Evolutionary conservation across 2,888 invertebrate genomes (phyloP), one percentile per base, ranked within the genome.

Genomic region (Camptogramma bilineatum): DNA sequence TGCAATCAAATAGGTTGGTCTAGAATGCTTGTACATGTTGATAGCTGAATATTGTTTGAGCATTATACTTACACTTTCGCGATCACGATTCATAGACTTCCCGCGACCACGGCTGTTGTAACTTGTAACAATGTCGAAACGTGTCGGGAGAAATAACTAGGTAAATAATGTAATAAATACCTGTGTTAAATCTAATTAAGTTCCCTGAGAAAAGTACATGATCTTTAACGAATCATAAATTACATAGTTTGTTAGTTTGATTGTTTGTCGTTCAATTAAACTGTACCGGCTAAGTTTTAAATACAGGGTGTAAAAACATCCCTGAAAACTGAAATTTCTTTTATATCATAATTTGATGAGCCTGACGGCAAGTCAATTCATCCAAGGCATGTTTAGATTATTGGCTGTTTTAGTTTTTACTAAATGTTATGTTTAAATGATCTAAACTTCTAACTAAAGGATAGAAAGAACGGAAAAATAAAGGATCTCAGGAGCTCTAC

Each of bases 1-100:
- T 19, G 7, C 21, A 54, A 24, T 54, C 13, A 13, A 44, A 44
- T 31, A 52, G 16, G 17, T n/a, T 50, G 48, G 34, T 34, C 34
- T 13, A 9, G 34, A 10, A 10, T 34, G 34, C 34, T 34, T 34
- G 34, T 34, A 13, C 28, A 28, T 34, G 10, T 34, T 34, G 34
- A 34, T 34, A 34, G 34, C n/a, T n/a, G 24, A 5, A 24, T 4
- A 24, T 31, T 31, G 31, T 34, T 9, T 34, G 34, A 13, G 13
- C 34, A 31, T 34, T 1, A 10, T 34, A 34, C 34, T 34, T 1
- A 10, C 10, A 34, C 34, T 34, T 34, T 34, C 10, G 13, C 13
- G 34, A 34, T 34, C 34, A 34, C 34, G 34, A 34, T 34, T 34
- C 9, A 34, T 34, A 34, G 34, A 8, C 34, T 34, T 28, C 28